Evolutionary conservation across 2,888 invertebrate species (phyloP), one percentile per base, ranked within the genome.

Genomic region (Andricus quercusramuli): DNA sequence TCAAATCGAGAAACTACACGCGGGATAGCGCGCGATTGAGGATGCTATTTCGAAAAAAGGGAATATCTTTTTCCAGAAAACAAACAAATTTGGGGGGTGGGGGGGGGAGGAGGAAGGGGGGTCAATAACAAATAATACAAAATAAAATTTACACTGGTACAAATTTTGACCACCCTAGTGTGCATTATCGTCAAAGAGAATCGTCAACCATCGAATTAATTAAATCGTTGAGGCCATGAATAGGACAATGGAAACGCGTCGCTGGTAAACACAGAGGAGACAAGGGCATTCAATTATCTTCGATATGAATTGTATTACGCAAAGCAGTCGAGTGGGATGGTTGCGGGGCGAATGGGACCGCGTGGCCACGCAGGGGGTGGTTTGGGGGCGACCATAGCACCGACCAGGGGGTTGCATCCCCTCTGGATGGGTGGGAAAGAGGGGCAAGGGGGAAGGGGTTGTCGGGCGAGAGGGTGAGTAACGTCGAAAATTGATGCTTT

Each of bases 401-500:
- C n/a, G 20, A 29, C 11, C 29, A n/a, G 25, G 25, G 70, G 51
- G 32, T n/a, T 56, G 74, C 29, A 74, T 51, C 70, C 74, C 25
- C n/a, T 68, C 29, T 82, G 82, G 65, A 67, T 25, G 79, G 79
- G 59, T 17, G 80, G 56, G 47, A 77, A 74, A 62, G 79, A 79
- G 79, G 67, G 65, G 79, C 4, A 20, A 56, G 2, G 9, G 78
- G 78, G 65, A 81, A 47, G 77, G 64, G 77, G 37, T 4, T 47
- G 4, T 77, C 65, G 80, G 80, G 80, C 79, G 80, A 59, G 78
- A 44, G 77, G 64, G 70, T 79, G 84, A 83, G 81, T 83, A 80
- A 82, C 83, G 79, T 86, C 88, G 89, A 89, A 90, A 91, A 92
- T 92, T 90, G 90, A 91, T 91, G 91, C 86, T 88, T 90, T 91